A percentile compares a stretch with the other conserved stretches of the same genome.
Conservation (phyloP, 2,888 invertebrate genomes). For the Sturmia bella region DNA sequence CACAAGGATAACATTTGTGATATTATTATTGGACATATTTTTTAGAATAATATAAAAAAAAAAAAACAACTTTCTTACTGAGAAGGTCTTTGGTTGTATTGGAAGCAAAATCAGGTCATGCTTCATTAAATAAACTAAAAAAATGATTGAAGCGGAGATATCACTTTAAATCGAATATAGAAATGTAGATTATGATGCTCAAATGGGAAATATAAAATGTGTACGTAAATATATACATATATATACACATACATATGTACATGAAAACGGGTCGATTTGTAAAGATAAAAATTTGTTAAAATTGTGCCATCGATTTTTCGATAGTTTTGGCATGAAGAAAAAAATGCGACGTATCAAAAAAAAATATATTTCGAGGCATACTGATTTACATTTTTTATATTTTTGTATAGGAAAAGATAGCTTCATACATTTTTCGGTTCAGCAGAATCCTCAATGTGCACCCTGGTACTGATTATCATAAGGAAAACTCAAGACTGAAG, state of each 20-base stretch:
- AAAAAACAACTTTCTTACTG: slow-evolving; percentile 3
- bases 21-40: slow-evolving; percentile 22
- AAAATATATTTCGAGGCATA: too few species aligned
- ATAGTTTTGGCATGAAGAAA: too few species aligned
- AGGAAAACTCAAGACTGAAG: too few species aligned
- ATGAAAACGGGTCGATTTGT: too few species aligned
- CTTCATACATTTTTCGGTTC: too few species aligned
- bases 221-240: not conserved
- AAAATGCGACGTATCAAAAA: too few species aligned
- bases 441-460: too few species aligned
- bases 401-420: too few species aligned
- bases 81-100: slow-evolving; percentile 28
- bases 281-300: too few species aligned
- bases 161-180: not conserved
- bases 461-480: too few species aligned
- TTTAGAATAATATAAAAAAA: not conserved
- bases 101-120: slow-evolving; percentile 66
- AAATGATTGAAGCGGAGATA: slow-evolving; percentile 55
- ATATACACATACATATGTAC: not conserved
- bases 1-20: slow-evolving; percentile 42
- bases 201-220: not conserved
- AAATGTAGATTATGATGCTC: not conserved
- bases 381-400: too few species aligned
- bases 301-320: too few species aligned
- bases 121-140: slow-evolving; percentile 54